These are phyloP conservation scores for Spodoptera littoralis DNA, from an alignment of 2,888 invertebrate species.

Conservation along the genomic window DNA sequence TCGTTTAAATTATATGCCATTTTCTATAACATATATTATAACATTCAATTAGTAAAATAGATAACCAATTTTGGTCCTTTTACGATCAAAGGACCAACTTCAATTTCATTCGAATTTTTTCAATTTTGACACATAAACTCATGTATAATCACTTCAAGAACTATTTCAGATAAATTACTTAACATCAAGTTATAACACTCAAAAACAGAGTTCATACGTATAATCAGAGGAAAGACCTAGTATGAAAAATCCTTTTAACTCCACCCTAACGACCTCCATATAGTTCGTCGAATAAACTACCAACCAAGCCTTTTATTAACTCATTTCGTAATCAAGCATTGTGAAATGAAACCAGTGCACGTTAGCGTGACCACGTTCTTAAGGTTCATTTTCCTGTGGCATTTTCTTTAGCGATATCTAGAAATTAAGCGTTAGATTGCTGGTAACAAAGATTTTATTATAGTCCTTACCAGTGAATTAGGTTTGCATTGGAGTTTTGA, in stretches of 20 bases:
- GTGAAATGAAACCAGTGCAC: constrained; percentile 36
- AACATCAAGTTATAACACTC: too few species aligned
- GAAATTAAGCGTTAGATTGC: constrained; percentile 22
- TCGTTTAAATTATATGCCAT: not conserved
- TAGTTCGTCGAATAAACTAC: constrained; percentile 34
- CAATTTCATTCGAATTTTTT: too few species aligned
- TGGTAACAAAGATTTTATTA: constrained; percentile 51
- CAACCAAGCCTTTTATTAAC: constrained; percentile 33
- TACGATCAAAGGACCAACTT: too few species aligned
- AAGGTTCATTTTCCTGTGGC: constrained; percentile 30
- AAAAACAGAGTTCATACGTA: too few species aligned
- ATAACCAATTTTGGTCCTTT: too few species aligned
- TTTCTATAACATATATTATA: too few species aligned
- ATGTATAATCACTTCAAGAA: too few species aligned
- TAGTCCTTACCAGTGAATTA: constrained; percentile 52
- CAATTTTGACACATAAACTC: too few species aligned
- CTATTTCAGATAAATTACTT: too few species aligned
- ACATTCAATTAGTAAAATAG: too few species aligned
- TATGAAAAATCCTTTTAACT: not conserved
- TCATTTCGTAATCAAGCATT: constrained; percentile 37
- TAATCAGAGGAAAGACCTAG: too few species aligned
- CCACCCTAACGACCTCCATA: constrained; percentile 3
- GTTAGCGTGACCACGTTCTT: constrained; percentile 53
- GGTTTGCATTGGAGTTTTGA: constrained; percentile 13
- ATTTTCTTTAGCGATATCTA: constrained; percentile 32